These are phyloP conservation scores for Hippocampus mohnikei DNA, from an alignment of 2,113 vertebrate genomes.

Conservation along the genomic window DNA sequence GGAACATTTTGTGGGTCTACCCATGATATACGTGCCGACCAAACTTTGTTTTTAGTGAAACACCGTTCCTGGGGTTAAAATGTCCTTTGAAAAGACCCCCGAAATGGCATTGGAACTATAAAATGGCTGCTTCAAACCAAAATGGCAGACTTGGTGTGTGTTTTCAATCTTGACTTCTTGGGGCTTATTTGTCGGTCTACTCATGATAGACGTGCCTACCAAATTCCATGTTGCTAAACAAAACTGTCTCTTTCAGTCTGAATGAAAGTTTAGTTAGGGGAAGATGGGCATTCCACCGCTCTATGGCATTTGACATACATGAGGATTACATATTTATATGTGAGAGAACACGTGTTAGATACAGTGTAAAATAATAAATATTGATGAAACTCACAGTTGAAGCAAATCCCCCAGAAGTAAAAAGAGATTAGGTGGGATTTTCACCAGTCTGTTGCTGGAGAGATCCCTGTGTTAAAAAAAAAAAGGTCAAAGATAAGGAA, in stretches of 20 bases:
- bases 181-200: not conserved
- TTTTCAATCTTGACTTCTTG: not conserved
- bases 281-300: not conserved
- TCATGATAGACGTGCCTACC: not conserved
- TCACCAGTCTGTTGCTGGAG: slow-evolving; percentile 85
- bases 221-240: not conserved
- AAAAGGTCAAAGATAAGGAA: not conserved
- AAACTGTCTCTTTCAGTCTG: not conserved
- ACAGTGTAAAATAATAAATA: not conserved
- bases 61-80: no score
- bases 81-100: no score
- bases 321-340: not conserved
- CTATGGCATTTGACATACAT: no score
- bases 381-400: slow-evolving; percentile 83
- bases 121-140: not conserved
- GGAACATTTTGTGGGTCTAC: no score
- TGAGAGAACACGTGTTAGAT: slow-evolving; percentile 4
- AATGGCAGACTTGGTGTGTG: not conserved
- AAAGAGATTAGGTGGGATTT: slow-evolving; percentile 80
- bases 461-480: slow-evolving; percentile 76
- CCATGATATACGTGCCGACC: no score
- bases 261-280: no score
- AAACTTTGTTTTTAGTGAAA: no score
- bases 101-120: no score
- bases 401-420: slow-evolving; percentile 85